Evolutionary conservation across 2,888 invertebrate genomes (phyloP).

Genomic region (Noctua comes): DNA sequence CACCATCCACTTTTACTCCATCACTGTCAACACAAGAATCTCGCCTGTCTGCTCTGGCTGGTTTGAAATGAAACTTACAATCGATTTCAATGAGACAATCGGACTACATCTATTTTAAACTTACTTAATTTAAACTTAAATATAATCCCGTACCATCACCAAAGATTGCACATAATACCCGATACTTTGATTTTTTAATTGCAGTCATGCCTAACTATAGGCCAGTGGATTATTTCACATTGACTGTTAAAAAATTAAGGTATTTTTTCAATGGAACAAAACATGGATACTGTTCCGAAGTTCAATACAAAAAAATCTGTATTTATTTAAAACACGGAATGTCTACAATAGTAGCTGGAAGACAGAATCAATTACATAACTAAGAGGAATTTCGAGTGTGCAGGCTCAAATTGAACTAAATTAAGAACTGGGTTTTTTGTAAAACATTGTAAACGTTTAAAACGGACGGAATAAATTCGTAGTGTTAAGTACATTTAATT

Average conservation of each 20-base stretch:
- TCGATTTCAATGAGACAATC: slow-evolving; percentile 76
- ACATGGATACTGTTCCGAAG: slow-evolving; percentile 76
- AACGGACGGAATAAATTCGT: slow-evolving; percentile 88
- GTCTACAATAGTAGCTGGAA: slow-evolving; percentile 83
- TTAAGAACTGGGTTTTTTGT: slow-evolving; percentile 64
- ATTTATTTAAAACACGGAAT: slow-evolving; percentile 72
- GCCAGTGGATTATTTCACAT: slow-evolving; percentile 78
- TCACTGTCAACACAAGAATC: slow-evolving; percentile 62
- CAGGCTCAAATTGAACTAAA: slow-evolving; percentile 66
- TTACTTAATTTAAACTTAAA: slow-evolving; percentile 82
- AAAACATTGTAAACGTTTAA: slow-evolving; percentile 52
- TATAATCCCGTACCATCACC: slow-evolving; percentile 92
- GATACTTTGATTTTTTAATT: slow-evolving; percentile 92
- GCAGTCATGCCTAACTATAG: slow-evolving; percentile 87
- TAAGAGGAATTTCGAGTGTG: slow-evolving; percentile 71
- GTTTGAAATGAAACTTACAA: slow-evolving; percentile 87
- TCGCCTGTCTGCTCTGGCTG: slow-evolving; percentile 76
- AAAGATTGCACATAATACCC: slow-evolving; percentile 96
- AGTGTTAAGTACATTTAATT: slow-evolving; percentile 77
- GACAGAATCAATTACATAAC: slow-evolving; percentile 79
- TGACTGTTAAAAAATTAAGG: slow-evolving; percentile 89
- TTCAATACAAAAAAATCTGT: slow-evolving; percentile 72
- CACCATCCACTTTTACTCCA: slow-evolving; percentile 77
- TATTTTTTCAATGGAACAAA: slow-evolving; percentile 83
- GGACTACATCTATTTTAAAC: slow-evolving; percentile 76